A percentile compares a stretch with the other conserved stretches of the same genome.
phyloP scores from a whole-genome alignment of 2,797 vertebrate species.

The Huso huso region DNA sequence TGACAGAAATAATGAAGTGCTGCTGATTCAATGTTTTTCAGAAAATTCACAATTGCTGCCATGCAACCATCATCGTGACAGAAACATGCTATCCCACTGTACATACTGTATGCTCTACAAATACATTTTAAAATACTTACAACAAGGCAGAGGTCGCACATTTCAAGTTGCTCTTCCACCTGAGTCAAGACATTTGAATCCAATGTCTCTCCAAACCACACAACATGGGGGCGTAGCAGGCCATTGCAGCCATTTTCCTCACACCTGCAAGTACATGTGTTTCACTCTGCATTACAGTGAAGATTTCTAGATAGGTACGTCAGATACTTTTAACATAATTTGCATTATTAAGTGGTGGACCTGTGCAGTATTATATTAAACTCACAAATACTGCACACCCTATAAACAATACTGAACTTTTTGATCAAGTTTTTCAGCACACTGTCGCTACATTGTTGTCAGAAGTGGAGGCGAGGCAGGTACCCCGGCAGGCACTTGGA shows the following conservation, averaged over 20 bases:
- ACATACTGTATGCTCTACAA: not conserved
- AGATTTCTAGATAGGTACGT: no score
- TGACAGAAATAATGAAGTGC: not conserved
- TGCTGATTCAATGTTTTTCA: not conserved
- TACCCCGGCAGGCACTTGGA: no score
- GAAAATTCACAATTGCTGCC: not conserved
- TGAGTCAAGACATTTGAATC: constrained; percentile 76
- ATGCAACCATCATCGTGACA: not conserved
- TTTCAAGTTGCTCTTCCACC: constrained; percentile 81
- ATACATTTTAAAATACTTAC: constrained; percentile 51
- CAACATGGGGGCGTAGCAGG: constrained; percentile 83
- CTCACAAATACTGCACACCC: no score
- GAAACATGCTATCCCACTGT: constrained; percentile 4
- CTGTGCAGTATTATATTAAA: no score
- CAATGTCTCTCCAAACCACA: constrained; percentile 93
- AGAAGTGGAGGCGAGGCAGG: no score
- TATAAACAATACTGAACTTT: no score
- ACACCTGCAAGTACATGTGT: constrained; percentile 56
- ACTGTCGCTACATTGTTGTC: no score
- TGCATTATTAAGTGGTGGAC: no score
- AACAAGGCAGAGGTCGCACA: constrained; percentile 88
- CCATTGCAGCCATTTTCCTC: constrained; percentile 69
- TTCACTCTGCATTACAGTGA: not conserved
- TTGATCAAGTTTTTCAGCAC: no score
- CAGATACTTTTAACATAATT: no score